Base-by-base conservation (phyloP, 1,140 invertebrate genomes). In the Arctopsyche grandis region DNA sequence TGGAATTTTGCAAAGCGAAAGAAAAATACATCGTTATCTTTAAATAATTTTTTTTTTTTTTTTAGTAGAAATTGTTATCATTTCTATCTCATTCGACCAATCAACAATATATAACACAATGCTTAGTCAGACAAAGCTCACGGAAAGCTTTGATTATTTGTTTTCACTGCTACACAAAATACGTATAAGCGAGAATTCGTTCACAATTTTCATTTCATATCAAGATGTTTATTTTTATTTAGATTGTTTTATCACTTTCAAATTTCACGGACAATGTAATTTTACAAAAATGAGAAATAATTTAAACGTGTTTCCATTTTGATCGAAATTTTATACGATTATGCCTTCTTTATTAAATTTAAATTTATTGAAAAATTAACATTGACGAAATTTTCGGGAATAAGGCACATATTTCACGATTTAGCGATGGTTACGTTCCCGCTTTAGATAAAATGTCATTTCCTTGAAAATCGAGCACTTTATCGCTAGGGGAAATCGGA, bases 361-460 rank as follows among this genome's bases (percentile, higher is more conserved):
- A 1, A 38, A 38, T 38, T 38, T 1, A 38, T 38, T 7, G 29
- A 38, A 38, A 38, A 38, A 38, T 38, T 38, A 38, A 38, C 7
- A 38, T 38, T 38, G 29, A 38, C 29, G 29, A 1, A 38, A 38
- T 38, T 38, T 38, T 38, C 29, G 29, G 3, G 29, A 38, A 38
- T 38, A 7, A 38, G 29, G 7, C 3, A 38, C 29, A 7, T 7
- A 7, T 38, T 38, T 38, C 29, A 7, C 29, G 29, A 38, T 7
- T 4, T 38, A 38, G 29, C 29, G 29, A 3, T 52, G 5, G 44
- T 46, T 46, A 5, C 48, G 4, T 52, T 52, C 14, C 63, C n/a
- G n/a, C n/a, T 66, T 10, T 66, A n/a, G 71, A 74, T 74, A 56
- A 74, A 74, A 74, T 56, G 44, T 46, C 71, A 74, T 74, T 74